These are phyloP conservation scores for Netelia melanura DNA, from an alignment of 2,888 invertebrate species.

Conservation along the genomic window DNA sequence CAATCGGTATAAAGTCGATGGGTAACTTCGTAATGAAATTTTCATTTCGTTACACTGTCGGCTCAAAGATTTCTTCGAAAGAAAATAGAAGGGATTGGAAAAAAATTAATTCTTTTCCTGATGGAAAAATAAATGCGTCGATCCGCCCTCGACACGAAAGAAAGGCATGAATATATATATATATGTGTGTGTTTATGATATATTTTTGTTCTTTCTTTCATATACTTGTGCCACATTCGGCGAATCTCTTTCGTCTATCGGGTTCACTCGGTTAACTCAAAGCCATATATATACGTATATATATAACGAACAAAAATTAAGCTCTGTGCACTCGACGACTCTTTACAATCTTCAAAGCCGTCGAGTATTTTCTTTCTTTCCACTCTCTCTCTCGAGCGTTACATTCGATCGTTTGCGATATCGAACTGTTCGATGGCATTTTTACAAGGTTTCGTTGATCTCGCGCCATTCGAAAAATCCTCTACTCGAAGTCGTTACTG, in stretches of 20 bases:
- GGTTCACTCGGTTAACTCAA: conserved; percentile 50
- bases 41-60: conserved; percentile 20
- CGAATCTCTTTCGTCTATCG: conserved; percentile 48
- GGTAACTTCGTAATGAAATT: conserved; percentile 30
- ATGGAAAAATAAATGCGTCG: conserved; percentile 29
- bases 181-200: neutral
- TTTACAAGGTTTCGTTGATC: conserved; percentile 19
- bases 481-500: conserved; percentile 37
- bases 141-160: conserved; percentile 58
- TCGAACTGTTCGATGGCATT: conserved; percentile 52
- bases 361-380: conserved; percentile 12
- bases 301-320: conserved; percentile 41
- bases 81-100: conserved; percentile 25
- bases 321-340: conserved; percentile 31
- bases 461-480: neutral
- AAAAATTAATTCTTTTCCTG: conserved; percentile 15
- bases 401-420: conserved; percentile 51
- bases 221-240: conserved; percentile 32
- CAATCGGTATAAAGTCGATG: conserved; percentile 39
- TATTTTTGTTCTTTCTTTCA: conserved; percentile 15
- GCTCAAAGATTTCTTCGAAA: conserved; percentile 35
- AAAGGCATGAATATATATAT: conserved; percentile 44
- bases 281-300: conserved; percentile 42
- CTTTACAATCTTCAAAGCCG: conserved; percentile 21
- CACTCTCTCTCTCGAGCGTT: conserved; percentile 13